Conservation (phyloP, 2,113 vertebrate genomes). For the Neotoma lepida region DNA sequence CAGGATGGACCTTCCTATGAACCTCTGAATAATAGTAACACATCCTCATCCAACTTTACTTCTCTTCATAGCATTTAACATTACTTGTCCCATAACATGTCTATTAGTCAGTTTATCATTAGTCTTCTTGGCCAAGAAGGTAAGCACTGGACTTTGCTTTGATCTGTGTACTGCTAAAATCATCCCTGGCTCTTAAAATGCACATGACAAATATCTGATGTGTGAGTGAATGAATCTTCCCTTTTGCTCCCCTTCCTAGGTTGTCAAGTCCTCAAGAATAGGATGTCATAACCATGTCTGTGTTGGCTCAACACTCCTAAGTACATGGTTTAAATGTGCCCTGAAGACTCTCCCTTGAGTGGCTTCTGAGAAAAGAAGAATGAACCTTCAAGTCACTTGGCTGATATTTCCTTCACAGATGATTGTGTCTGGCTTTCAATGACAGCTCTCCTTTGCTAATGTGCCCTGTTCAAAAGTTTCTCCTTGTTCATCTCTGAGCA, state of each 20-base stretch:
- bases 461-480: constrained; percentile 37
- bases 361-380: constrained; percentile 26
- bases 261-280: neutral
- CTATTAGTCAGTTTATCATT: neutral
- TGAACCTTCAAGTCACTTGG: neutral
- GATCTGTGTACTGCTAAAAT: neutral
- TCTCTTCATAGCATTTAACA: neutral
- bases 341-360: neutral
- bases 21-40: neutral
- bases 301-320: neutral
- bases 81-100: neutral
- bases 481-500: constrained; percentile 48
- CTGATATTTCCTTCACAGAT: constrained; percentile 13
- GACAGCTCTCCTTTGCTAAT: constrained; percentile 24
- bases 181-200: neutral
- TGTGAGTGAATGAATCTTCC: neutral
- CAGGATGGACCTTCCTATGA: neutral
- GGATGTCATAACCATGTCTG: neutral
- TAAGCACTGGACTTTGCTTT: neutral
- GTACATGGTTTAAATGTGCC: neutral
- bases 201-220: neutral
- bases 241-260: neutral
- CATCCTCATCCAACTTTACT: neutral
- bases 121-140: neutral
- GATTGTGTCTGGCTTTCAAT: neutral